phyloP scores from a whole-genome alignment of 2,113 vertebrate genomes.

The Leiothrix lutea region DNA sequence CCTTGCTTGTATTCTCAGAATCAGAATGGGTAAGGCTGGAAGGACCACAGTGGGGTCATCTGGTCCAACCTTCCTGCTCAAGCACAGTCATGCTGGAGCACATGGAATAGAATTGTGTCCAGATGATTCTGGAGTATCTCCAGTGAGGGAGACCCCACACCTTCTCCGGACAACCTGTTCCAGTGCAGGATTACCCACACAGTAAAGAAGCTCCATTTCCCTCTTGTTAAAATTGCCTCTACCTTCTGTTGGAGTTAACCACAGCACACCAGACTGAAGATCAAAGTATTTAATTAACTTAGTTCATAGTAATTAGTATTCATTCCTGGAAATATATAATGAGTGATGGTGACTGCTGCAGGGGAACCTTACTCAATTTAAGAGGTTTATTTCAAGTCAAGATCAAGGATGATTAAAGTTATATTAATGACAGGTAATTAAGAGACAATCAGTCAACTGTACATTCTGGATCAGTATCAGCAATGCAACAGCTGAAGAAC shows the following conservation, averaged over 20 bases:
- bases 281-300: background rate
- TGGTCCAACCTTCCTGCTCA: background rate
- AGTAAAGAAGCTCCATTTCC: background rate
- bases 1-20: background rate
- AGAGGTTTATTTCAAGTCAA: background rate
- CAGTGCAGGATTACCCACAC: accelerated
- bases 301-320: background rate
- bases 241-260: background rate
- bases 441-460: background rate
- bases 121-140: background rate
- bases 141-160: background rate
- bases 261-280: background rate
- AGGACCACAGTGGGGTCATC: background rate
- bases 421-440: background rate
- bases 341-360: background rate
- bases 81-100: background rate
- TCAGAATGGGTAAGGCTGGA: background rate
- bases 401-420: background rate
- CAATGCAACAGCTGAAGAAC: background rate
- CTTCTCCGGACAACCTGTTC: background rate
- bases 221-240: background rate
- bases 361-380: background rate
- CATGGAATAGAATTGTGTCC: background rate
- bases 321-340: background rate
- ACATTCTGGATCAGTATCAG: background rate